A percentile compares a stretch with the other conserved stretches of the same genome.
phyloP scores from a whole-genome alignment of 2,797 vertebrate species.

The Cryptoblepharus egeriae region DNA sequence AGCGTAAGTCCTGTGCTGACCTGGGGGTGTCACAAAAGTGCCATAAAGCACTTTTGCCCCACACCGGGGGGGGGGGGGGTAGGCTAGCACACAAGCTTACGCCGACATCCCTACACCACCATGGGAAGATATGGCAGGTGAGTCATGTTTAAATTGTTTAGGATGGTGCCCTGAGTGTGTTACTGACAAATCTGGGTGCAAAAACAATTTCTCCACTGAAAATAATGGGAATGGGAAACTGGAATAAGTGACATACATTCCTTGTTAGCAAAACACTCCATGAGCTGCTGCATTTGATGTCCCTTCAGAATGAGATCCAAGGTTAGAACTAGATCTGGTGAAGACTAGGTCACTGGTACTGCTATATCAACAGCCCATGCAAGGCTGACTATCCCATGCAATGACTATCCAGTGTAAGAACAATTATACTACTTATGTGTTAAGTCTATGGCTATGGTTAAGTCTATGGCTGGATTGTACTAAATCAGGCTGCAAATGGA shows the following conservation, averaged over 20 bases:
- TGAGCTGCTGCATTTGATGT: background rate
- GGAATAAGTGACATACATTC: background rate
- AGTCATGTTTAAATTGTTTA: no score
- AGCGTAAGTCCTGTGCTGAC: no score
- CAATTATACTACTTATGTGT: background rate
- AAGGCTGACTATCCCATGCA: background rate
- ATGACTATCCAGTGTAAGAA: background rate
- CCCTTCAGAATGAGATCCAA: background rate
- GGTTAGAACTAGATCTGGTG: background rate
- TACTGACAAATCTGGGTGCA: slow-evolving; percentile 10
- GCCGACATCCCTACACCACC: no score
- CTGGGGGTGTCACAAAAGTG: no score
- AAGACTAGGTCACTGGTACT: background rate
- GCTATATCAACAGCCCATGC: background rate
- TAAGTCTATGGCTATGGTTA: no score
- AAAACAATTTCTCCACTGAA: background rate
- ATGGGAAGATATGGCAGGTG: no score
- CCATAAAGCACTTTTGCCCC: no score
- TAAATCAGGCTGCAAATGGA: no score
- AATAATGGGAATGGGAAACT: background rate
- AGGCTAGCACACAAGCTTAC: no score
- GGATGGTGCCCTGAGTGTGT: background rate
- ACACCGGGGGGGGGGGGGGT: no score
- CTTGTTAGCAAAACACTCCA: background rate
- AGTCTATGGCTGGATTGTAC: no score